These are phyloP conservation scores for Ambastaia sidthimunki DNA, from an alignment of 2,797 vertebrate species.

Conservation along the genomic window DNA sequence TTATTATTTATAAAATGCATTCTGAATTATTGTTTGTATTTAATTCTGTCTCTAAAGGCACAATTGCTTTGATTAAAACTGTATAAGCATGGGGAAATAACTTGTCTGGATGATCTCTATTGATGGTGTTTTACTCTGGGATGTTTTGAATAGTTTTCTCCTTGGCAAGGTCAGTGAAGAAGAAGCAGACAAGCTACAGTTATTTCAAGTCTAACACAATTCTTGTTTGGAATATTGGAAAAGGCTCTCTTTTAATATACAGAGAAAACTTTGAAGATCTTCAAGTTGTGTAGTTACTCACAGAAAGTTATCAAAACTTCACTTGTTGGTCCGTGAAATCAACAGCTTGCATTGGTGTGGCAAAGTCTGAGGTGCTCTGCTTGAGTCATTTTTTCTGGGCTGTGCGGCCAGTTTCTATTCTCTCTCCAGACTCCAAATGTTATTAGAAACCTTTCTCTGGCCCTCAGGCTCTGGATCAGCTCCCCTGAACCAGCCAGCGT, in stretches of 20 bases:
- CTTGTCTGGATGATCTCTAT: background rate
- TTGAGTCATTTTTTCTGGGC: constrained; percentile 57
- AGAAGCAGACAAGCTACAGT: constrained; percentile 38
- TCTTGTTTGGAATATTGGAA: constrained; percentile 55
- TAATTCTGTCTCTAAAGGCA: constrained; percentile 5
- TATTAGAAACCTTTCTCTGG: constrained; percentile 62
- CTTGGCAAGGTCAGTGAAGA: constrained; percentile 30
- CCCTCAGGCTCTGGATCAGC: constrained; percentile 51
- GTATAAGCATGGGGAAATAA: constrained; percentile 9
- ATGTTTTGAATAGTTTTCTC: background rate
- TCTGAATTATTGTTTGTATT: background rate
- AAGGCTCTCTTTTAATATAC: constrained; percentile 54
- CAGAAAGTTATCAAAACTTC: constrained; percentile 63
- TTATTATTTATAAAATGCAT: constrained; percentile 25
- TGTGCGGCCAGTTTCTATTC: constrained; percentile 53
- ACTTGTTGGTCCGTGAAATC: constrained; percentile 63
- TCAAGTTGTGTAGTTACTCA: constrained; percentile 41
- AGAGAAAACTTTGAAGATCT: constrained; percentile 58
- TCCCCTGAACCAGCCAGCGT: constrained; percentile 59
- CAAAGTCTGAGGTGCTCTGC: constrained; percentile 49
- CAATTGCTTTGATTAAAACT: constrained; percentile 19
- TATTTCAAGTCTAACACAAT: constrained; percentile 54
- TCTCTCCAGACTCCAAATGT: constrained; percentile 62
- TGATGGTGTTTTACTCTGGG: background rate
- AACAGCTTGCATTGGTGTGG: constrained; percentile 54